Conservation (phyloP, 2,888 invertebrate genomes). For the Noctua comes region DNA sequence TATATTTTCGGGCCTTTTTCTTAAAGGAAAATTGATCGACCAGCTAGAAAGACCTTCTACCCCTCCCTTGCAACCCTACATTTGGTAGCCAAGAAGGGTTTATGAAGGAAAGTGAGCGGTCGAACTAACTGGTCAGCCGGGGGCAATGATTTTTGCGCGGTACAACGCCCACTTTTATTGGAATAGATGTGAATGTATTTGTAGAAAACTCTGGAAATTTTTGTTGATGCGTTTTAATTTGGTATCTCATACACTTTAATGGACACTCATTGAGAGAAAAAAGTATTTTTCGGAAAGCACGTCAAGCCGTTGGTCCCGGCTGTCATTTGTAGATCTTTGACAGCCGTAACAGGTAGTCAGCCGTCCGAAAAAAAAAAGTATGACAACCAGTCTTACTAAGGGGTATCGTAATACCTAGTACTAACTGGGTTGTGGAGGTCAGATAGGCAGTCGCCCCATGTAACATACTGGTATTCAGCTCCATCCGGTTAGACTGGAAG, state of each 20-base stretch:
- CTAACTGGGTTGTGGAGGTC: too few species aligned
- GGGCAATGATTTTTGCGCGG: constrained; percentile 81
- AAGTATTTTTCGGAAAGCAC: too few species aligned
- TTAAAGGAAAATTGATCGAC: constrained; percentile 84
- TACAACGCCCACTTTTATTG: constrained; percentile 73
- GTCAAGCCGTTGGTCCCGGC: too few species aligned
- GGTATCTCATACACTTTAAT: neutral
- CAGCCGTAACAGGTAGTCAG: too few species aligned
- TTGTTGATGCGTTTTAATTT: constrained; percentile 34
- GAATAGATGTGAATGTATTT: constrained; percentile 36
- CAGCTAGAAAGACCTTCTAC: constrained; percentile 73
- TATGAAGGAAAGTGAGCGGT: constrained; percentile 59
- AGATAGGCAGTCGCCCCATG: too few species aligned
- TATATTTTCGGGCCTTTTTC: constrained; percentile 87
- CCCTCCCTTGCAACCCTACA: constrained; percentile 48
- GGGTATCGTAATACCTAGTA: too few species aligned
- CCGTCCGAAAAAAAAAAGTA: too few species aligned
- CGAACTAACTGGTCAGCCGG: constrained; percentile 70
- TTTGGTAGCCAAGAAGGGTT: constrained; percentile 1
- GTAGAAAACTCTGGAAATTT: constrained; percentile 43
- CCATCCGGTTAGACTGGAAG: too few species aligned
- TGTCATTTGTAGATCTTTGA: too few species aligned
- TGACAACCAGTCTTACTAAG: too few species aligned
- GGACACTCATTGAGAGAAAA: neutral
- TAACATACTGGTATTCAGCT: too few species aligned